Evolutionary conservation across 2,888 invertebrate genomes (phyloP).

Genomic region (Volucella inanis): DNA sequence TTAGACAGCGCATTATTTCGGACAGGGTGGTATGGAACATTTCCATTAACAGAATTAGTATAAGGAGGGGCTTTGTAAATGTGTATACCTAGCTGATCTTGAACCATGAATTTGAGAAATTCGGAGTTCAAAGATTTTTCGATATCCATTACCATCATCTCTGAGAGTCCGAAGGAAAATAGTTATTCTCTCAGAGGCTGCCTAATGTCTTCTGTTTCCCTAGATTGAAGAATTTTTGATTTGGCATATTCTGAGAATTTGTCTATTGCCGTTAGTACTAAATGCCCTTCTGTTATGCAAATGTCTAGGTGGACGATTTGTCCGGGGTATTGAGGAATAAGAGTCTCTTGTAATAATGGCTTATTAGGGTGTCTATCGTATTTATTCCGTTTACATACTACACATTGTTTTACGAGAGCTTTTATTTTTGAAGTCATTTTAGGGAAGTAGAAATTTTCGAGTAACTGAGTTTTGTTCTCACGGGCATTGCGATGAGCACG

Average conservation of each 20-base stretch:
- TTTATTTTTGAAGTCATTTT: conserved; percentile 39
- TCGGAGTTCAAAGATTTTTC: conserved; percentile 49
- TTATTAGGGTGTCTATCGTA: conserved; percentile 43
- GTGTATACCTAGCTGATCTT: conserved; percentile 40
- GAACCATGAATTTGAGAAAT: conserved; percentile 32
- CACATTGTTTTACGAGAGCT: conserved; percentile 12
- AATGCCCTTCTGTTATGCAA: conserved; percentile 20
- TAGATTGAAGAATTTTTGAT: no score
- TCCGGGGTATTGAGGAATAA: conserved; percentile 51
- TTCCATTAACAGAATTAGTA: conserved; percentile 54
- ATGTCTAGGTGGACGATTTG: conserved; percentile 47
- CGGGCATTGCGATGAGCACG: no score
- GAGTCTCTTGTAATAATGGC: conserved; percentile 19
- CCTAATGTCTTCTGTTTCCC: no score
- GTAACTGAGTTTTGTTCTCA: no score
- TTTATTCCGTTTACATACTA: conserved; percentile 22
- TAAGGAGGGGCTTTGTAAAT: conserved; percentile 46
- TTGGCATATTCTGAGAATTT: conserved; percentile 49
- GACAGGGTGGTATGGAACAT: conserved; percentile 57
- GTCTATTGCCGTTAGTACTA: conserved; percentile 38
- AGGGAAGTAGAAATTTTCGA: conserved; percentile 46
- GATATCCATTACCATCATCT: conserved; percentile 41
- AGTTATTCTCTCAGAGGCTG: conserved; percentile 35
- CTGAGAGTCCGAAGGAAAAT: conserved; percentile 35
- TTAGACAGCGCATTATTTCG: conserved; percentile 54